Evolutionary conservation across 2,888 invertebrate species (phyloP).

Genomic region (Plemyria rubiginata): DNA sequence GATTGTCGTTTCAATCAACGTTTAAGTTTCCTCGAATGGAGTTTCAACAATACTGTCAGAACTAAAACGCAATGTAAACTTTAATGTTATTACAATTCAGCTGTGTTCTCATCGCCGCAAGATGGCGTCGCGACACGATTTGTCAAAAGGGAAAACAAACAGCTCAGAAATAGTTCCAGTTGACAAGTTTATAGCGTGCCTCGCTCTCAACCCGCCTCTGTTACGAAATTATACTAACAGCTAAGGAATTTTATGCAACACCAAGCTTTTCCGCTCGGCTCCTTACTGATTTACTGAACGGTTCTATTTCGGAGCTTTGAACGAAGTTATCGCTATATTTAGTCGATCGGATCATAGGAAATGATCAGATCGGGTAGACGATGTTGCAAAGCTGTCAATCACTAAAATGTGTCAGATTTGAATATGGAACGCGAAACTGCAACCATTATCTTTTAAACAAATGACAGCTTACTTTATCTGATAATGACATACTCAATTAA

Average conservation of each 20-base stretch:
- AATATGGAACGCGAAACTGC: not conserved
- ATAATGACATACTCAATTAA: too few species aligned
- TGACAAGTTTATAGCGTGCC: slow-evolving; percentile 79
- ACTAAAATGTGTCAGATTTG: not conserved
- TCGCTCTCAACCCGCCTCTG: slow-evolving; percentile 45
- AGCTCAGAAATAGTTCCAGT: slow-evolving; percentile 77
- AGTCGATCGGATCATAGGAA: slow-evolving; percentile 19
- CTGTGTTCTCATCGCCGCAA: slow-evolving; percentile 56
- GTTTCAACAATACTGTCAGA: slow-evolving; percentile 20
- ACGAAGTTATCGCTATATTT: slow-evolving; percentile 28
- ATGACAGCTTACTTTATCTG: too few species aligned
- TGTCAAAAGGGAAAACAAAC: slow-evolving; percentile 82
- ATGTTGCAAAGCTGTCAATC: slow-evolving; percentile 1
- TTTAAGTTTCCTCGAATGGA: not conserved
- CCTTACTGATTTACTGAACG: slow-evolving; percentile 50
- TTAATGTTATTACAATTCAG: slow-evolving; percentile 37
- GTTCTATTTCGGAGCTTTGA: slow-evolving; percentile 33
- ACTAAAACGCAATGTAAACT: slow-evolving; percentile 18
- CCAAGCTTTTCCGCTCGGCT: slow-evolving; percentile 51
- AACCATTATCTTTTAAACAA: too few species aligned
- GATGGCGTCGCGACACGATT: slow-evolving; percentile 76
- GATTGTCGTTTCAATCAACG: not conserved
- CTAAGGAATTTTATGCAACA: slow-evolving; percentile 63
- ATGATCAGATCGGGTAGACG: slow-evolving; percentile 3
- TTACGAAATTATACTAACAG: slow-evolving; percentile 63